Conservation (phyloP, 1,140 invertebrate species). For the Popillia japonica region DNA sequence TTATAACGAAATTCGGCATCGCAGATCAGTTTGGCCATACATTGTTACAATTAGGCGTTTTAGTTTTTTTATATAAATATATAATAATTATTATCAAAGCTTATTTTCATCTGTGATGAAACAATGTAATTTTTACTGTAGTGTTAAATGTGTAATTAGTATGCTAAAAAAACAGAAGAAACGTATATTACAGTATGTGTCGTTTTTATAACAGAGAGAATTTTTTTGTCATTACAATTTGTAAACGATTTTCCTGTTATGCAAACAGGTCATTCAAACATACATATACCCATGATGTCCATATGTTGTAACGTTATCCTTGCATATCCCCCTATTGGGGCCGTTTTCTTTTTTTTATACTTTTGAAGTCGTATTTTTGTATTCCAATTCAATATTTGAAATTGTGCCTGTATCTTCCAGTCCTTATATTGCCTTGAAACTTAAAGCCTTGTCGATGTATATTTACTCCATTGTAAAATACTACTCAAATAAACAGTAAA, state of each 20-base stretch:
- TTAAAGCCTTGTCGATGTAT: constrained; percentile 33
- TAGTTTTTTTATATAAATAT: constrained; percentile 25
- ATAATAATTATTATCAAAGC: constrained; percentile 14
- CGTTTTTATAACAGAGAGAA: neutral
- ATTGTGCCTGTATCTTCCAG: constrained; percentile 25
- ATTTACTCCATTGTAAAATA: constrained; percentile 35
- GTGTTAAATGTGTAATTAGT: constrained; percentile 30
- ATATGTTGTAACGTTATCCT: constrained; percentile 22
- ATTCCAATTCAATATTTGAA: constrained; percentile 28
- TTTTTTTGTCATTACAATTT: neutral
- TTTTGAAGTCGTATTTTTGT: constrained; percentile 29
- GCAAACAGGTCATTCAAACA: neutral
- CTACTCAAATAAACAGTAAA: constrained; percentile 7
- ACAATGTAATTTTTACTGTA: constrained; percentile 33
- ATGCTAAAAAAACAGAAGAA: constrained; percentile 16
- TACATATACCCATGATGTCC: constrained; percentile 12
- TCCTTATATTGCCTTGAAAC: constrained; percentile 28
- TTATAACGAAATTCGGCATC: constrained; percentile 13
- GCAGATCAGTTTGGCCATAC: constrained; percentile 31
- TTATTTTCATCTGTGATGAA: constrained; percentile 35
- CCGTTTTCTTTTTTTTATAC: constrained; percentile 3
- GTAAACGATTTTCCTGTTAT: neutral
- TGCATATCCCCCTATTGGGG: constrained; percentile 18
- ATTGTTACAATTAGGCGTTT: constrained; percentile 22
- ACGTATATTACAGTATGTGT: neutral